Evolutionary conservation across 2,888 invertebrate genomes (phyloP).

Genomic region (Stenichneumon culpator): DNA sequence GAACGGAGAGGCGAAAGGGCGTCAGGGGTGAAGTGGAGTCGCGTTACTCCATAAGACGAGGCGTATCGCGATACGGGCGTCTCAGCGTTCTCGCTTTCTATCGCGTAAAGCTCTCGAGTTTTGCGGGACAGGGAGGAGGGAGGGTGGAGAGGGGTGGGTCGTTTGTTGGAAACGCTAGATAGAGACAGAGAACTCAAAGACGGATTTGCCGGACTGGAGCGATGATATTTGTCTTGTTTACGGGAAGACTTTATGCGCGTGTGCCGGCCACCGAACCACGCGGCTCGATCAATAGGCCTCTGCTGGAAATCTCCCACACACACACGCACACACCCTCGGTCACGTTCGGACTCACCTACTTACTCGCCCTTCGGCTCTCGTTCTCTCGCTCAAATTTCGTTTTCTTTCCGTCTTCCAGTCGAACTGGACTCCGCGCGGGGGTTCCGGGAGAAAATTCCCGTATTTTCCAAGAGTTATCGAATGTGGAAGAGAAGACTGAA

Average conservation of each 20-base stretch:
- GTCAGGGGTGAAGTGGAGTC: conserved; percentile 49
- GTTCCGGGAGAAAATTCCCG: conserved; percentile 29
- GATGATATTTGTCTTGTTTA: conserved; percentile 85
- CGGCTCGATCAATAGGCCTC: conserved; percentile 83
- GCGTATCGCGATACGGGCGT: conserved; percentile 60
- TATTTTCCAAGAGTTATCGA: conserved; percentile 20
- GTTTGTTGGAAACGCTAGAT: conserved; percentile 30
- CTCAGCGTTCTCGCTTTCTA: conserved; percentile 62
- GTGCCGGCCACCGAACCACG: conserved; percentile 80
- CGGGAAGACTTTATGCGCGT: conserved; percentile 84
- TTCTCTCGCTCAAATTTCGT: conserved; percentile 41
- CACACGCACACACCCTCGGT: conserved; percentile 57
- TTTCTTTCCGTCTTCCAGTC: conserved; percentile 29
- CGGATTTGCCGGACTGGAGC: conserved; percentile 82
- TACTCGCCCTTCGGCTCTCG: conserved; percentile 42
- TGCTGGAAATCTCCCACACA: conserved; percentile 80
- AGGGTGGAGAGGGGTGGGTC: background rate
- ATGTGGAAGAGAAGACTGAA: conserved; percentile 25
- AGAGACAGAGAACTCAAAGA: conserved; percentile 68
- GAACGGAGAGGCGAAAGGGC: conserved; percentile 25
- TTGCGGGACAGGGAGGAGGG: conserved; percentile 19
- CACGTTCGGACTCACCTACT: conserved; percentile 47
- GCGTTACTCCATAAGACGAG: conserved; percentile 59
- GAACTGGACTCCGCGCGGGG: conserved; percentile 33
- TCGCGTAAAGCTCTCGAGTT: conserved; percentile 26